These are phyloP conservation scores for Beris morrisii DNA, from an alignment of 2,888 invertebrate genomes.

Conservation along the genomic window DNA sequence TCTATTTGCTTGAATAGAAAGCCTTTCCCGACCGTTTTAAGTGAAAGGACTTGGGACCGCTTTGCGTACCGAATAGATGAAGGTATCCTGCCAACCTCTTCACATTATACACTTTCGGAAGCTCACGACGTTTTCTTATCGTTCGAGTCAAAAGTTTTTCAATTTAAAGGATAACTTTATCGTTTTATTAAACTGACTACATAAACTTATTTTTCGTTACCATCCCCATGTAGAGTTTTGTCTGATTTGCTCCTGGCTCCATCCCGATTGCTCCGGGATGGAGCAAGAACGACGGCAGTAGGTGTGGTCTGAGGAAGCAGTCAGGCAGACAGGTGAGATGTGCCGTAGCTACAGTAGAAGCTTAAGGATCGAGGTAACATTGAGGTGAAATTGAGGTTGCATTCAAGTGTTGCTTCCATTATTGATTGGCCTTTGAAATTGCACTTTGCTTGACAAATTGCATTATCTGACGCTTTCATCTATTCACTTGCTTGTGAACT, in stretches of 20 bases:
- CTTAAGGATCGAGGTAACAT: no score
- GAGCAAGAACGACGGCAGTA: no score
- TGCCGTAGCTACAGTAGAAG: no score
- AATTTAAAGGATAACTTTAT: slow-evolving; percentile 34
- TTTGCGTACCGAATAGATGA: no score
- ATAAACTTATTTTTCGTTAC: slow-evolving; percentile 30
- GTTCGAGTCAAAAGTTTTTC: slow-evolving; percentile 32
- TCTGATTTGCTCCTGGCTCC: slow-evolving; percentile 16
- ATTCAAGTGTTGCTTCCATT: slow-evolving; percentile 15
- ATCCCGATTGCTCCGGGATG: no score
- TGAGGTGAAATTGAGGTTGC: slow-evolving; percentile 11
- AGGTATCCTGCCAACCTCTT: no score
- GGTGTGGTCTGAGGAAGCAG: no score
- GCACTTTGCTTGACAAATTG: slow-evolving; percentile 24
- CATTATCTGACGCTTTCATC: slow-evolving; percentile 8
- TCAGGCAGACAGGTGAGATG: no score
- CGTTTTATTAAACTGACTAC: slow-evolving; percentile 32
- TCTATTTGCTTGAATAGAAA: no score
- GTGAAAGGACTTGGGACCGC: no score
- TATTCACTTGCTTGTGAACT: no score
- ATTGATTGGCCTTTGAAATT: slow-evolving; percentile 22
- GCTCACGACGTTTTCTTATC: slow-evolving; percentile 24
- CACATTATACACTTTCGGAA: neutral
- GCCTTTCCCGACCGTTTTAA: no score
- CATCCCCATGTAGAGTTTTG: slow-evolving; percentile 11